Base-by-base conservation (phyloP, 1,140 invertebrate genomes). In the Linepithema humile region DNA sequence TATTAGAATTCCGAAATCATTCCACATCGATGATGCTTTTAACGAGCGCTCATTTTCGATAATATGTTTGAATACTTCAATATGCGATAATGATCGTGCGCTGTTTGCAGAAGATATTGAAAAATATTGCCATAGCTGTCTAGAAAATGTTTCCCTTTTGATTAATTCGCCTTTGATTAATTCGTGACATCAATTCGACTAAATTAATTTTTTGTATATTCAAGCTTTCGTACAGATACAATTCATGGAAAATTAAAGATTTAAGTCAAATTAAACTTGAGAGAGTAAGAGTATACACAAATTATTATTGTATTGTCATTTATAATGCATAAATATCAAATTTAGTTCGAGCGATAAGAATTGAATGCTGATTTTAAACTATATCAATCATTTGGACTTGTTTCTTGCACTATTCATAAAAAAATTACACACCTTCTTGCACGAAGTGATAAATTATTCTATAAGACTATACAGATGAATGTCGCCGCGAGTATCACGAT, bases 401-500 rank as follows among this genome's bases (percentile, higher is more conserved):
- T 32, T 9, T 40, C 53, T 40, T 60, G 32, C 32, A 35, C 29
- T 20, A 6, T 38, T 62, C 32, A 38, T n/a, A n/a, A n/a, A 38
- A 38, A 64, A 38, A 38, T 38, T n/a, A 12, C 32, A 32, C 17
- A 32, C 32, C 29, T n/a, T n/a, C 59, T 17, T 10, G 5, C 35
- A 29, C 17, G 32, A 32, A 59, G 9, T 62, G 55, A 82, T 82
- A 75, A 75, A 40, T 75, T 82, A 75, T 57, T 82, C 45, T 7
- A 32, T 38, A 35, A 23, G 48, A 69, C 53, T 26, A 50, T n/a
- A n/a, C 32, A 23, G 62, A 78, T 69, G 40, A 20, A 74, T 60
- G 55, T 82, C 67, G 35, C 45, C 53, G 38, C 10, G 80, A 74
- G 48, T 89, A 83, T 86, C 74, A 82, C 67, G 78, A 85, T 69